Evolutionary conservation across 23 tunicate genomes (phyloP).

Genomic region (Oikopleura dioica): DNA sequence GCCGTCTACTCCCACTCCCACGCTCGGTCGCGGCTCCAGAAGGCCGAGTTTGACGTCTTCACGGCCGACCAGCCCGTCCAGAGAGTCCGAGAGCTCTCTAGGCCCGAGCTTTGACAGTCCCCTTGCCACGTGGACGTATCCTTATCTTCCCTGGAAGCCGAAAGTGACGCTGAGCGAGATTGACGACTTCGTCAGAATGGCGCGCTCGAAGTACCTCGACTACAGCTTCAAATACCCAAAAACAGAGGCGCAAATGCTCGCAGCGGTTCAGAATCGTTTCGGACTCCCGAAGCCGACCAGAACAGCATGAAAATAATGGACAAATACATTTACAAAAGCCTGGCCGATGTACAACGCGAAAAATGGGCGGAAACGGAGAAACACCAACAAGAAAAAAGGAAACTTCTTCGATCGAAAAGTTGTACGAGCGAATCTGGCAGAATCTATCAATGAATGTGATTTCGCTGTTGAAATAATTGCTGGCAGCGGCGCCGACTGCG

Average conservation of each 20-base stretch:
- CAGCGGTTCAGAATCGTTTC: not conserved
- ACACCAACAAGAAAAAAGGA: not conserved
- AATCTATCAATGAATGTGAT: constrained; percentile 80
- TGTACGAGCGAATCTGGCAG: constrained; percentile 57
- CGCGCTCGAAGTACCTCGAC: not conserved
- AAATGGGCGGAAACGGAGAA: constrained; percentile 6
- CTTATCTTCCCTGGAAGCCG: not conserved
- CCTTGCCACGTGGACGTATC: not conserved
- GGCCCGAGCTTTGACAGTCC: too few relatives aligned
- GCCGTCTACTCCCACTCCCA: not conserved
- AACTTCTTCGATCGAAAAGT: constrained; percentile 23
- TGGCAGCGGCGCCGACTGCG: constrained; percentile 95
- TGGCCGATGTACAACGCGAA: constrained; percentile 26
- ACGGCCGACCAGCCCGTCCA: not conserved
- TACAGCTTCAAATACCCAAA: too few relatives aligned
- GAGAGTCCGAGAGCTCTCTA: not conserved
- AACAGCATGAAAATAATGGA: constrained; percentile 40
- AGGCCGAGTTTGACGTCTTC: not conserved
- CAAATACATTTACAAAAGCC: constrained; percentile 40
- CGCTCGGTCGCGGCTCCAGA: not conserved
- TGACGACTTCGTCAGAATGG: not conserved
- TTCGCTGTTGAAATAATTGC: constrained; percentile 65
- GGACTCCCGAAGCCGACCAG: constrained; percentile 84
- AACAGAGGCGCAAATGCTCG: too few relatives aligned
- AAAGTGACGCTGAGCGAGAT: not conserved